These are phyloP conservation scores for Ormyrus nitidulus DNA, from an alignment of 2,888 invertebrate genomes.

Conservation along the genomic window DNA sequence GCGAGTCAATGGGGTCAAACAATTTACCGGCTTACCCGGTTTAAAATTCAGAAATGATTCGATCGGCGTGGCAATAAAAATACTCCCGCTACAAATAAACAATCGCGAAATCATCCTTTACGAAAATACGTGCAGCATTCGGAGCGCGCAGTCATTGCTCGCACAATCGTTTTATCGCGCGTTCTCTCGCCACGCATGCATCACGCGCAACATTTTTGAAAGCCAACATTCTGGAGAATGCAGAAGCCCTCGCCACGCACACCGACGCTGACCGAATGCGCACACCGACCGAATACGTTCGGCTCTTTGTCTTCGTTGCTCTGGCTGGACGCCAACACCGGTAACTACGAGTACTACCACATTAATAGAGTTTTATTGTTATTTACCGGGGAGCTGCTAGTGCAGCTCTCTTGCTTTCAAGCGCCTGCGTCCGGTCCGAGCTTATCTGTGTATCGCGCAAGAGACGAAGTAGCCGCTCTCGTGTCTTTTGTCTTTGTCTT, in stretches of 20 bases:
- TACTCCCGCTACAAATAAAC: not conserved
- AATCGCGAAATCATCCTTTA: conserved; percentile 4
- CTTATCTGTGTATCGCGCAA: not conserved
- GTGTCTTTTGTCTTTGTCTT: conserved; percentile 15
- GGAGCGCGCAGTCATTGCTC: not conserved
- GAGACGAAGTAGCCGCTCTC: conserved; percentile 5
- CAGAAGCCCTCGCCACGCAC: not conserved
- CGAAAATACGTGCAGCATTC: not conserved
- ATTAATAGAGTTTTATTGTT: conserved; percentile 75
- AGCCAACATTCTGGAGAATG: not conserved
- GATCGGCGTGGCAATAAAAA: not conserved
- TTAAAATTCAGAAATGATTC: no score
- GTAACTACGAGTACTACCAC: conserved; percentile 70
- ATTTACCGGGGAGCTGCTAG: conserved; percentile 66
- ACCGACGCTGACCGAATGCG: not conserved
- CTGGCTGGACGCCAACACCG: conserved; percentile 68
- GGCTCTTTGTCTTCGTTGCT: conserved; percentile 1
- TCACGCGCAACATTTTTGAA: conserved; percentile 47
- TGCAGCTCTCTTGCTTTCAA: not conserved
- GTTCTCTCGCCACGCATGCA: conserved; percentile 12
- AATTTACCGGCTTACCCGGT: no score
- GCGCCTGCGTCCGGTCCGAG: not conserved
- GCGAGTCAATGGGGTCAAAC: no score
- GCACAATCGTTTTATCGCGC: conserved; percentile 38
- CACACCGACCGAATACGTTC: not conserved